Evolutionary conservation across 1,140 invertebrate species (phyloP), one percentile per base, ranked within the genome.

Genomic region (Elysia chlorotica): DNA sequence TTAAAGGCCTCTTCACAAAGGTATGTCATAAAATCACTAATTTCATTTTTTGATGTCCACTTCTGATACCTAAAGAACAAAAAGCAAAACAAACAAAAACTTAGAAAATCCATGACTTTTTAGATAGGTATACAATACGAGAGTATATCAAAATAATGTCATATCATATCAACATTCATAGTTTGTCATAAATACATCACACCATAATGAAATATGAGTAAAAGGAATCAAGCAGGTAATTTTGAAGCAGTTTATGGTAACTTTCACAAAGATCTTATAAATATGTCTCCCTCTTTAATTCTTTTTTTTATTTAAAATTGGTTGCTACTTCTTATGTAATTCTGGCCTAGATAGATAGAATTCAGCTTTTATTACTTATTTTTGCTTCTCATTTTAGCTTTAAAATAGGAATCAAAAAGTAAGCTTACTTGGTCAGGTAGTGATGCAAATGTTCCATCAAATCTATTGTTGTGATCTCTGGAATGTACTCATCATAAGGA

Each of bases 21-120:
- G 63, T 81, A 85, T 14, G 75, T 70, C 82, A 87, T 81, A 57
- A 86, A 82, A 0, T 82, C 79, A 36, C 82, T 76, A 65, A 87
- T 59, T 17, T 80, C 76, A n/a, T 80, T 30, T 36, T 73, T 79
- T 5, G 76, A 76, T 2, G 61, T 76, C 85, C 86, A 87, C 33
- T 71, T 71, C 0, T 71, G 2, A 30, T 14, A 38, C n/a, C 59
- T 71, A 48, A 25, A 31, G 53, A 61, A 48, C 28, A n/a, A n/a
- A 59, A 69, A 35, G n/a, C 65, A 66, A 6, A 23, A 19, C 14
- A 66, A 38, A 66, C 21, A 66, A 23, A 37, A 17, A 66, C 21
- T n/a, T n/a, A n/a, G n/a, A n/a, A n/a, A n/a, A n/a, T n/a, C n/a
- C n/a, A n/a, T n/a, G n/a, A n/a, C n/a, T n/a, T n/a, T n/a, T n/a